Evolutionary conservation across 1,140 invertebrate genomes (phyloP), one percentile per base, ranked within the genome.

Genomic region (Drosophila sproati): DNA sequence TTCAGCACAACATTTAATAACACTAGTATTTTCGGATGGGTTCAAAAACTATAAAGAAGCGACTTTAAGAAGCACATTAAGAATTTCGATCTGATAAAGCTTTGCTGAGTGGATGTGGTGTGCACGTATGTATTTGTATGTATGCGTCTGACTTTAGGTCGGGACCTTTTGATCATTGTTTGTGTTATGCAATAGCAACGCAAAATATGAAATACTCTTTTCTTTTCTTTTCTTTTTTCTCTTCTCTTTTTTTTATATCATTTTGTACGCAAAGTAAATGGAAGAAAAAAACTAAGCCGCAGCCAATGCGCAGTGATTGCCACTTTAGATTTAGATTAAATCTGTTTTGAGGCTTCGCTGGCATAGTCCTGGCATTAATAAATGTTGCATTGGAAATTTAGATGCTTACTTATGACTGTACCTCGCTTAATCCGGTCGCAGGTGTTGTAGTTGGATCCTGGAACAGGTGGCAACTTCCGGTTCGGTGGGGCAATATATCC

Each of bases 401-500:
- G 91, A 92, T 93, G 95, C 96, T 97, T 95, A 97, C 96, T 96
- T 95, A 97, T 96, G 77, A 96, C 95, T 94, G 96, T 97, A 95
- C 97, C 97, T 95, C 97, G 95, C 94, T 98, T 98, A 94, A 98
- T 97, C 82, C 97, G 95, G 94, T 98, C 97, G 93, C 97, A 98
- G 32, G 97, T 98, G 93, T 97, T 98, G 93, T 98, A 98, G 93
- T 98, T 97, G 12, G 97, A 97, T 64, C 97, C 97, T 43, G 97
- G 97, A 2, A 98, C 97, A 7, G 97, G 97, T 5, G 97, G 97
- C 48, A 98, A 94, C 93, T 98, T 98, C 70, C 97, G 94, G 92
- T 98, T 98, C 39, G 97, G 97, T 34, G 97, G 97, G 0, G 97
- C 97, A 91, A 98, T 98, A 93, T 98, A 98, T 34, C 97, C 97